Conservation (phyloP, 92 coral and sea anemone species). For the Palythoa heliodiscus region DNA sequence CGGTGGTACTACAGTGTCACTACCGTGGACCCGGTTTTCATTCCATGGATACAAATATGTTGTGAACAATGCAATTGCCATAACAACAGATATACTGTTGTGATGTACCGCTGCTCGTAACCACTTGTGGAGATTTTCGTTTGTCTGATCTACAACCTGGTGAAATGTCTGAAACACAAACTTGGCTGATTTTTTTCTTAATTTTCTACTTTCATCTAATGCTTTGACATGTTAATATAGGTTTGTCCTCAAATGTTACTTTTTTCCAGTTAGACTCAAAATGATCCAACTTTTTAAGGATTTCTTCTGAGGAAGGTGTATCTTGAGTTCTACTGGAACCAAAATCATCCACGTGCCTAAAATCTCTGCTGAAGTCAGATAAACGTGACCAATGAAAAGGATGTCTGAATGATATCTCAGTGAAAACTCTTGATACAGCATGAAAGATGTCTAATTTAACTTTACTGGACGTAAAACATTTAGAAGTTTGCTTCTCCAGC, state of each 20-base stretch:
- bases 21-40: conserved; percentile 20
- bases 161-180: conserved; percentile 25
- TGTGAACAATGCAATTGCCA: conserved; percentile 34
- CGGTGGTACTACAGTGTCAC: conserved; percentile 37
- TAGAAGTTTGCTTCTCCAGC: conserved; percentile 44
- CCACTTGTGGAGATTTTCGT: conserved; percentile 44
- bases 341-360: conserved; percentile 31
- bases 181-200: conserved; percentile 16
- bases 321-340: conserved; percentile 28
- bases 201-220: conserved; percentile 27
- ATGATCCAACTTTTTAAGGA: conserved; percentile 19
- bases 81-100: conserved; percentile 36
- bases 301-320: conserved; percentile 32
- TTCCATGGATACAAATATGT: conserved; percentile 26
- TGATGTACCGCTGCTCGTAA: conserved; percentile 6
- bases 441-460: conserved; percentile 42
- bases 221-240: conserved; percentile 9
- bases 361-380: conserved; percentile 31
- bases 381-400: conserved; percentile 30
- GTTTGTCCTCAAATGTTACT: conserved; percentile 3
- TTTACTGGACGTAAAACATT: conserved; percentile 30
- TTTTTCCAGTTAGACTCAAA: conserved; percentile 33
- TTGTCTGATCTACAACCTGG: conserved; percentile 47
- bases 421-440: conserved; percentile 40
- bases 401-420: conserved; percentile 33